Base-by-base conservation (phyloP, 2,888 invertebrate genomes). In the Nemapogon koenigi region DNA sequence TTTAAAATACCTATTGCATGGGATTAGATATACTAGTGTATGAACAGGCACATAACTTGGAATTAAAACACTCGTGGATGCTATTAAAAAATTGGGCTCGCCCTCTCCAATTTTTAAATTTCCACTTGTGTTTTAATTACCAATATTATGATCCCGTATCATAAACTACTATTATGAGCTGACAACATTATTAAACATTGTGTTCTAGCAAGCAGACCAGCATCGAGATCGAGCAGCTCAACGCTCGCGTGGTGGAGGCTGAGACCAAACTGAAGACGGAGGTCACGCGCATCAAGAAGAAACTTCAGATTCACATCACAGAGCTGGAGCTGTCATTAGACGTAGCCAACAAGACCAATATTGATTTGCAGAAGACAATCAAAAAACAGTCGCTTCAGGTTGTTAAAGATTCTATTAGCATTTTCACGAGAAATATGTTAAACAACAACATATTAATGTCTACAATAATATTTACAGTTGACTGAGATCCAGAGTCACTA, bases 261-360 rank as follows among this genome's bases (percentile, higher is more conserved):
- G 97, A 97, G 81, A 94, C 94, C 52, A 93, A 88, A 73, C 83
- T 97, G 72, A 96, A 96, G 86, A 89, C 94, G 57, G 97, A 97
- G 78, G 93, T 97, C 41, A 86, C 88, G 49, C 93, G 97, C 80
- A 92, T 97, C 83, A 97, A 97, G 90, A 97, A 97, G 94, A 97
- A 97, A 91, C 83, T 96, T 69, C 96, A 96, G 82, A 91, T 96
- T 67, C 94, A 94, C 63, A 97, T 97, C 79, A 96, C 96, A 56
- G 97, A 97, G 75, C 82, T 97, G 62, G 97, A 97, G 75, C 87
- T 97, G 83, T 91, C 94, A 40, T 86, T 99, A 75, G 97, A 97
- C 80, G 93, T 95, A 54, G 93, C 96, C 81, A 97, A 98, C 86
- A 95, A 97, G 84, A 94, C 90, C 82, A 97, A 97, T 84, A 89